Base-by-base conservation (phyloP, 1,140 invertebrate species). In the Formica exsecta region DNA sequence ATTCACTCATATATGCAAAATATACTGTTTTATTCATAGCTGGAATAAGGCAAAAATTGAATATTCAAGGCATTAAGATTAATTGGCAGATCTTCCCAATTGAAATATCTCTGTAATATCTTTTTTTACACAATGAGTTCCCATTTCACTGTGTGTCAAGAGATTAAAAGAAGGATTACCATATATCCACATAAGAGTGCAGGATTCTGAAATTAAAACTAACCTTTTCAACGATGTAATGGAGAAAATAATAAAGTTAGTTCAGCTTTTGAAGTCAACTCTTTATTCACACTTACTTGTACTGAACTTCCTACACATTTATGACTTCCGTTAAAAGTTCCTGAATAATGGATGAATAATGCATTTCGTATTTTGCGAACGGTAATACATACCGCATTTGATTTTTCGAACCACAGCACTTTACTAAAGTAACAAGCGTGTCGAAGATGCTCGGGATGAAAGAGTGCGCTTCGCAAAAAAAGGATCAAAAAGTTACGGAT, bases 281-380 rank as follows among this genome's bases (percentile, higher is more conserved):
- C 36, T 44, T 81, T 51, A 73, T 59, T 48, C 79, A 36, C 54
- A 73, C 54, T 74, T 73, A 73, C 57, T 81, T 51, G 65, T 59
- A 71, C 66, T 51, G 48, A 70, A 80, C 38, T 83, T 74, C 38
- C 54, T 74, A 61, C 38, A 61, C 38, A 74, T 73, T 73, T 61
- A 74, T 61, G 54, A 61, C 44, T 83, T 62, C 57, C 68, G 54
- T n/a, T 70, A 61, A 74, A 83, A 83, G 68, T 83, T 83, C 22
- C 79, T n/a, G 65, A 25, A n/a, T 81, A 32, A 74, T 36, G 68
- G 13, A 74, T 83, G 79, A 83, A 83, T 64, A 81, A 81, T 81
- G 44, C 36, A 71, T 81, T 25, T 57, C 57, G 54, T 61, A 48
- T 74, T 32, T 68, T 44, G n/a, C 38, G 54, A 44, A 54, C 29